Base-by-base conservation (phyloP, 2,797 vertebrate genomes). In the Pseudochromis fuscus region DNA sequence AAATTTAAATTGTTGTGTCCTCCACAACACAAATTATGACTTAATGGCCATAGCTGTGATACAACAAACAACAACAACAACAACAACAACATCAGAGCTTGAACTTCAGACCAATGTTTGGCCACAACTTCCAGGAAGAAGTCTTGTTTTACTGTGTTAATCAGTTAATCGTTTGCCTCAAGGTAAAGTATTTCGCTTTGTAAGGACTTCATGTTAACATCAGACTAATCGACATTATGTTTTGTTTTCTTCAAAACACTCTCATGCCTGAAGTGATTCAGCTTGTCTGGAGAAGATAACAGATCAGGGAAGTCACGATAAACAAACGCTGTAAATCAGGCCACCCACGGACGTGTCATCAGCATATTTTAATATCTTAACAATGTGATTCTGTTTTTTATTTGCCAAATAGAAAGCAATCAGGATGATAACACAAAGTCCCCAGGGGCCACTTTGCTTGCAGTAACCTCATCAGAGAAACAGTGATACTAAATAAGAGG, bases 401-500 rank as follows among this genome's bases (percentile, higher is more conserved):
- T 80, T 46, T 63, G n/a, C 63, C 45, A 28, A 52, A 50, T 33
- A 58, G 51, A 58, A 63, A 64, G 51, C 46, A 76, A 56, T 74
- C 53, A 16, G 1, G 45, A 50, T 46, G 48, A 73, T 62, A 75
- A 66, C 46, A 24, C 53, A 9, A 35, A 16, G 31, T 53, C 56
- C 50, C n/a, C 16, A 45, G 72, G 80, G 52, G 64, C 67, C 77
- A 64, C 65, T 85, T 62, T 52, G 28, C 60, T 68, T 38, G 38
- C 84, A 72, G 79, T 67, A 85, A 66, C 55, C 65, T 83, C 59
- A 84, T 87, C 75, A 86, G 65, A 81, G 51, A 68, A 74, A 42
- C 12, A 0, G n/a, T n/a, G n/a, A n/a, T n/a, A n/a, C n/a, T n/a
- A n/a, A n/a, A n/a, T 37, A 50, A 79, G 57, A 77, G 65, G 61